Evolutionary conservation across 2,797 vertebrate genomes (phyloP).

Genomic region (Arvicola amphibius): DNA sequence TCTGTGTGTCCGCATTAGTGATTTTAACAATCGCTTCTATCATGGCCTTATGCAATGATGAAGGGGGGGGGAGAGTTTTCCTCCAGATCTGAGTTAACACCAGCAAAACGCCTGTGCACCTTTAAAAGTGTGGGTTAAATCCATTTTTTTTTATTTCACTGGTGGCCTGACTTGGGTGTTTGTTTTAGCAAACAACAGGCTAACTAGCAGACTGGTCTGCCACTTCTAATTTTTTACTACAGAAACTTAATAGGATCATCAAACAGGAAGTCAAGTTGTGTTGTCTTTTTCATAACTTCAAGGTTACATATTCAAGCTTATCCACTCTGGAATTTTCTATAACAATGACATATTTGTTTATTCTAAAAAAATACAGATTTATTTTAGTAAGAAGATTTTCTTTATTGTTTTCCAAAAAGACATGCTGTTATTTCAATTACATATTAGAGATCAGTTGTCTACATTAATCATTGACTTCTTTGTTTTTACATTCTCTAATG

Average conservation of each 20-base stretch:
- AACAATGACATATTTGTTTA: background rate
- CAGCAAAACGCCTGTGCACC: background rate
- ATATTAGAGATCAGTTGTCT: background rate
- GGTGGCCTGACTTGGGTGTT: background rate
- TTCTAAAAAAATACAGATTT: background rate
- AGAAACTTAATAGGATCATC: background rate
- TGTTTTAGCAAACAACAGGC: background rate
- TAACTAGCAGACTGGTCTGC: background rate
- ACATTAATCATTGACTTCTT: background rate
- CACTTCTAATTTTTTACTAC: background rate
- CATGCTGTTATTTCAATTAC: background rate
- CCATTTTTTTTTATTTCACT: background rate
- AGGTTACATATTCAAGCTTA: background rate
- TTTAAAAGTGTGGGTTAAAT: background rate
- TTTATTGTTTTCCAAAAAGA: constrained; percentile 8
- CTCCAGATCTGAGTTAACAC: too few relatives aligned
- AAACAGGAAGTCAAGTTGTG: background rate
- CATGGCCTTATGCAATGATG: accelerated
- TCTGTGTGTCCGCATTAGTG: background rate
- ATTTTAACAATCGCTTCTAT: background rate
- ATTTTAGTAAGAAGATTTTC: background rate
- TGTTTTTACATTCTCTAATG: constrained; percentile 16
- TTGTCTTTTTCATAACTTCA: background rate
- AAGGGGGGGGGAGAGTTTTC: accelerated
- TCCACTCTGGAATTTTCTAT: background rate